Conservation (phyloP, 2,888 invertebrate genomes). For the Trichopria drosophilae region DNA sequence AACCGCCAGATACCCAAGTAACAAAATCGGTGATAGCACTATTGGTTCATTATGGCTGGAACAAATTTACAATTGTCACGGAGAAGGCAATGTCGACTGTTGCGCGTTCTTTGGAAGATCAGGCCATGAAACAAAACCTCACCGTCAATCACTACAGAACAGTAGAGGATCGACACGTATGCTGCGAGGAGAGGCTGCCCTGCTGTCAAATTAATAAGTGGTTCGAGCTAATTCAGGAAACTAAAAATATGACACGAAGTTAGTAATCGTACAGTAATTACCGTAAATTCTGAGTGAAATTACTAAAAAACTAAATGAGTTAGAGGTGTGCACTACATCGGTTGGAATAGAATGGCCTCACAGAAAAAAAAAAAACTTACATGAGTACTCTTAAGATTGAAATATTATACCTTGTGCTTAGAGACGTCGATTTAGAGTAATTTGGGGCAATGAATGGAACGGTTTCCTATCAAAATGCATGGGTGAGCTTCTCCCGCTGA, state of each 20-base stretch:
- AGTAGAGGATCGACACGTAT: constrained; percentile 73
- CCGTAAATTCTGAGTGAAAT: no score
- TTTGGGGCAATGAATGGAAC: no score
- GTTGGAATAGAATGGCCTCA: no score
- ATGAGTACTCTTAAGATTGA: no score
- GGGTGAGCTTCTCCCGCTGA: no score
- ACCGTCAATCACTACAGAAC: constrained; percentile 78
- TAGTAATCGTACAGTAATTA: no score
- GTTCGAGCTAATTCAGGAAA: constrained; percentile 82
- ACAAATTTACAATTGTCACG: constrained; percentile 86
- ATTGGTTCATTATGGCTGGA: constrained; percentile 89
- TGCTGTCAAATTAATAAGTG: constrained; percentile 81
- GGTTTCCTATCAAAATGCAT: no score
- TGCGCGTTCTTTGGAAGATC: constrained; percentile 76
- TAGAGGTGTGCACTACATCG: no score
- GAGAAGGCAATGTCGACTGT: constrained; percentile 82
- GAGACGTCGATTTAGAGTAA: no score
- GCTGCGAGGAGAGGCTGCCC: constrained; percentile 73
- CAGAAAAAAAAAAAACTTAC: no score
- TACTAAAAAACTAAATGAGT: no score
- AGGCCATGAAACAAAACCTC: constrained; percentile 77
- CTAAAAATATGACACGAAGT: constrained; percentile 84
- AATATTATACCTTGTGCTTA: no score
- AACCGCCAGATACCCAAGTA: constrained; percentile 93
- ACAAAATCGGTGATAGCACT: constrained; percentile 93